phyloP scores from a whole-genome alignment of 2,797 vertebrate genomes.

The Sciaenops ocellatus region DNA sequence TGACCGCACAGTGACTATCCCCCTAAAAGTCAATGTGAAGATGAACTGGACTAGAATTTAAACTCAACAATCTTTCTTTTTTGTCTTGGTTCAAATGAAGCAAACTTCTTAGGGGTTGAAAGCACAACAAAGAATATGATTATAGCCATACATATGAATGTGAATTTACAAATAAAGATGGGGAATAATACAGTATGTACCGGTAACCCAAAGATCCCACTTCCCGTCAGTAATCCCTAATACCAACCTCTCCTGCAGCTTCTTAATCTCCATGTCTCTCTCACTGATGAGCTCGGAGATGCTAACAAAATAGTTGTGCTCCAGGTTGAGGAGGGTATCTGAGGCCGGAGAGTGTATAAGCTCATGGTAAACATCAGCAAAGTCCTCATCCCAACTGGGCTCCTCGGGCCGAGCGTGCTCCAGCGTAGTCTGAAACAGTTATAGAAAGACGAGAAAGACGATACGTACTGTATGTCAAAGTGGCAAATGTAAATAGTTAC shows the following conservation, averaged over 20 bases:
- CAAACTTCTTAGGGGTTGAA: not conserved
- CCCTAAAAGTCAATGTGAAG: not conserved
- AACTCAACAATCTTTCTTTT: not conserved
- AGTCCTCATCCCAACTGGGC: constrained; percentile 97
- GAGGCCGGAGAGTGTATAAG: constrained; percentile 98
- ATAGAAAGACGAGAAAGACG: not conserved
- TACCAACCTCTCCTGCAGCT: constrained; percentile 93
- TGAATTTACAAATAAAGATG: not conserved
- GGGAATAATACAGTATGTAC: not conserved
- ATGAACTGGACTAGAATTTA: too few species aligned
- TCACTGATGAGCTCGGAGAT: constrained; percentile 98
- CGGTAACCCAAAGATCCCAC: not conserved
- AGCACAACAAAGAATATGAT: not conserved
- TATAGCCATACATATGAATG: not conserved
- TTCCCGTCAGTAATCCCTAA: not conserved
- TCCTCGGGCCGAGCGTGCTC: constrained; percentile 95
- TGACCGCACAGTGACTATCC: not conserved
- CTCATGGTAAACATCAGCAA: constrained; percentile 96
- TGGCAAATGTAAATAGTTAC: not conserved
- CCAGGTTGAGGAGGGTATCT: constrained; percentile 95
- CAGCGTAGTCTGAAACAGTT: constrained; percentile 86
- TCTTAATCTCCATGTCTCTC: constrained; percentile 95
- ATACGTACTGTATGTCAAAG: not conserved
- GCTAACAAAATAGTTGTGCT: constrained; percentile 98
- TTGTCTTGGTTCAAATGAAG: not conserved